These are phyloP conservation scores for Glareola pratincola DNA, from an alignment of 2,113 vertebrate genomes.

Conservation along the genomic window DNA sequence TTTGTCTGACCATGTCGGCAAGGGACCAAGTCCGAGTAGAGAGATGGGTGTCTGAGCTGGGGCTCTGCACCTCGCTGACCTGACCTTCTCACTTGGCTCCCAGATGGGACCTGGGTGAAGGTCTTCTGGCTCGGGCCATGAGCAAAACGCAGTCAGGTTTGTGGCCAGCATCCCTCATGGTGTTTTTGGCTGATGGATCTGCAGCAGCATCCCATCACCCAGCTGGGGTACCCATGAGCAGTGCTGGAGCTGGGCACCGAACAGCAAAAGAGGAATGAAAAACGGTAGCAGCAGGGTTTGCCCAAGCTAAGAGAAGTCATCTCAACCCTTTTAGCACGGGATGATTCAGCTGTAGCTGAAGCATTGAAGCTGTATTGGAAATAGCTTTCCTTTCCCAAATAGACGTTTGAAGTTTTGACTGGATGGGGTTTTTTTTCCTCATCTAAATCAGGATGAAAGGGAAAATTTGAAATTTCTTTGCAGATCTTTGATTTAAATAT, in stretches of 20 bases:
- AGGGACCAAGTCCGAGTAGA: not conserved
- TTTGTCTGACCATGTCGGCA: not conserved
- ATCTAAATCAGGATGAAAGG: slow-evolving; percentile 14
- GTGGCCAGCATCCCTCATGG: rapidly evolving
- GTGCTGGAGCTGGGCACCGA: not conserved
- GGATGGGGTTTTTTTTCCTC: not conserved
- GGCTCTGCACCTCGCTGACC: not conserved
- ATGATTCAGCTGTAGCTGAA: not conserved
- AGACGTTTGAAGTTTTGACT: not conserved
- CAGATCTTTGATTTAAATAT: not conserved
- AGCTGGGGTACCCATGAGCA: not conserved
- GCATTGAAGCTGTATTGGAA: not conserved
- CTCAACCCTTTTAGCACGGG: not conserved
- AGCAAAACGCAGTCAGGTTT: not conserved
- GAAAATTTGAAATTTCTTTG: not conserved
- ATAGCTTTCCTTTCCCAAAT: not conserved
- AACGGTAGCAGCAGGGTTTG: not conserved
- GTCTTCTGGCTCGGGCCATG: not conserved
- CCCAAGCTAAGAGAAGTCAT: not conserved
- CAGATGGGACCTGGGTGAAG: not conserved
- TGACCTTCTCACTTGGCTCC: not conserved
- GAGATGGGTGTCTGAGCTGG: not conserved
- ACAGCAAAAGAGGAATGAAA: not conserved
- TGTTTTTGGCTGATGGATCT: rapidly evolving
- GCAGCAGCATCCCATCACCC: not conserved